Evolutionary conservation across 2,113 vertebrate genomes (phyloP).

Genomic region (Macquaria australasica): DNA sequence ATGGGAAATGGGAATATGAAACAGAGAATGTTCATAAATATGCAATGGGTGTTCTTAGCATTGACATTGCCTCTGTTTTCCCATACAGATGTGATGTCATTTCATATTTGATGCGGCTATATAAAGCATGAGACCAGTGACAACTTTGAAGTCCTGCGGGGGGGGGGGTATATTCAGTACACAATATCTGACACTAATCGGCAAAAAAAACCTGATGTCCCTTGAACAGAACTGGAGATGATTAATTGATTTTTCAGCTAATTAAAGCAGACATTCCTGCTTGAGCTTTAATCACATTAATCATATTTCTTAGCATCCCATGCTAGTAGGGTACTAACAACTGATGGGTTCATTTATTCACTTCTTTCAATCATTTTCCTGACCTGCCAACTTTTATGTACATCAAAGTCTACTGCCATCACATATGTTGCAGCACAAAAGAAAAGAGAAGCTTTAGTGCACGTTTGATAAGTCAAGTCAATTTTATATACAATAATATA

Average conservation of each 20-base stretch:
- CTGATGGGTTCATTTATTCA: constrained; percentile 45
- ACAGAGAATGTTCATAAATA: constrained; percentile 75
- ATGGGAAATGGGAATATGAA: constrained; percentile 77
- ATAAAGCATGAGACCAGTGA: constrained; percentile 14
- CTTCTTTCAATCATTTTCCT: constrained; percentile 24
- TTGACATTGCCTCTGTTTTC: constrained; percentile 38
- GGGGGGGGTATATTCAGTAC: neutral
- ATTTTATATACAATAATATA: neutral
- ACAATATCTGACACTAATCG: constrained; percentile 8
- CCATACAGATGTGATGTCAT: constrained; percentile 47
- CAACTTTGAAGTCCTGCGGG: constrained; percentile 2
- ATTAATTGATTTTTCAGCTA: constrained; percentile 52
- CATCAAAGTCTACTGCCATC: neutral
- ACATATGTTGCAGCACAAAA: neutral
- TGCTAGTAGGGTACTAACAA: neutral
- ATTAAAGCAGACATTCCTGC: constrained; percentile 47
- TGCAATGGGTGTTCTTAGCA: constrained; percentile 61
- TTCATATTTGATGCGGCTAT: constrained; percentile 39
- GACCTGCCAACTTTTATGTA: constrained; percentile 27
- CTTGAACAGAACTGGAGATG: constrained; percentile 1
- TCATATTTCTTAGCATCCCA: constrained; percentile 35
- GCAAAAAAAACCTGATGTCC: neutral
- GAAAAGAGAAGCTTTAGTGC: neutral
- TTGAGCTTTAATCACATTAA: constrained; percentile 52
- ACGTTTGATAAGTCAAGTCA: neutral